These are phyloP conservation scores for Buteo buteo DNA, from an alignment of 2,113 vertebrate species.

Conservation along the genomic window DNA sequence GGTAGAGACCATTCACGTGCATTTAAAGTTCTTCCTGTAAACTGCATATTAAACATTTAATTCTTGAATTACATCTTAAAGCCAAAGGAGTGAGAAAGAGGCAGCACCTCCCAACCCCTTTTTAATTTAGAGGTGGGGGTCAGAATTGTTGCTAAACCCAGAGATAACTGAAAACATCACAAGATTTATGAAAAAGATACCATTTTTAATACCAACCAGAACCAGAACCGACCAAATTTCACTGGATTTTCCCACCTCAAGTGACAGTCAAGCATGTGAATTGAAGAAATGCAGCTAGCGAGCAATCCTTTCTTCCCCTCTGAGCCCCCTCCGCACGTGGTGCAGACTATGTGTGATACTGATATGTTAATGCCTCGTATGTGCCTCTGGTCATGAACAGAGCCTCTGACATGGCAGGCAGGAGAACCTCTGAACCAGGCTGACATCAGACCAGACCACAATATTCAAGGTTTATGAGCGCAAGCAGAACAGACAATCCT, in stretches of 20 bases:
- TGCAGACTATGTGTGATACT: not conserved
- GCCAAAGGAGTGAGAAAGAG: not conserved
- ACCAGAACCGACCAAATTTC: slow-evolving; percentile 53
- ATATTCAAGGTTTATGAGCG: not conserved
- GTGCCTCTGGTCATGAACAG: not conserved
- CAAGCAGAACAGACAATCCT: not conserved
- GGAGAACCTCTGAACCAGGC: not conserved
- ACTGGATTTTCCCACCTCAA: slow-evolving; percentile 12
- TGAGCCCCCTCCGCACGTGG: not conserved
- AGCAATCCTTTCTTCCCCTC: not conserved
- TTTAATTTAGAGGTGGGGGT: slow-evolving; percentile 38
- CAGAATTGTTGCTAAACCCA: slow-evolving; percentile 36
- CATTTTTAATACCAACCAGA: slow-evolving; percentile 5
- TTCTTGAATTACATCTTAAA: slow-evolving; percentile 13
- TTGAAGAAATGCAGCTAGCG: slow-evolving; percentile 18
- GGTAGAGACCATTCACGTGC: not conserved
- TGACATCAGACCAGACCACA: not conserved
- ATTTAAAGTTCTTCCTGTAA: not conserved
- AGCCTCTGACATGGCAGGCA: not conserved
- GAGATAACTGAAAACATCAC: slow-evolving; percentile 49
- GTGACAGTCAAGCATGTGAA: slow-evolving; percentile 5
- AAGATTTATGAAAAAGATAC: slow-evolving; percentile 29
- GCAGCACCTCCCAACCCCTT: slow-evolving; percentile 17
- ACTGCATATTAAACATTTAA: not conserved
- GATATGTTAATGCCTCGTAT: not conserved